phyloP scores from a whole-genome alignment of 2,888 invertebrate species.

The Capitulum mitella region DNA sequence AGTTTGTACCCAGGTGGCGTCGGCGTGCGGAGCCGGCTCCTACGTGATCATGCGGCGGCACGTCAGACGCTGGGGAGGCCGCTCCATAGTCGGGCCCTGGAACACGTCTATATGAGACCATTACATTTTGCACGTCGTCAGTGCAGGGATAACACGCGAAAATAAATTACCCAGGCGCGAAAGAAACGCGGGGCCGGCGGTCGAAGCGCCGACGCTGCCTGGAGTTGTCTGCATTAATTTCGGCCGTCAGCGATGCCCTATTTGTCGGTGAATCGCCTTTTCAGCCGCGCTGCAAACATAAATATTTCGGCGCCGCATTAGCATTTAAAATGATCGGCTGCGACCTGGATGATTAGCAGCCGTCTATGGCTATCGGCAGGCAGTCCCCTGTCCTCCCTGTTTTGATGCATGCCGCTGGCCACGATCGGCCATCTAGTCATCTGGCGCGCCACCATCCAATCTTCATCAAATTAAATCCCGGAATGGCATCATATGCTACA shows the following conservation, averaged over 20 bases:
- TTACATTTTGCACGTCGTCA: conserved; percentile 24
- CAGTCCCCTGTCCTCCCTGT: background rate
- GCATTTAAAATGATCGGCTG: background rate
- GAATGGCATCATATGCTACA: background rate
- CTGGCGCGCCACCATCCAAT: background rate
- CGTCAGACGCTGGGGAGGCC: background rate
- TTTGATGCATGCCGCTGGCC: background rate
- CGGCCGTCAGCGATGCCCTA: background rate
- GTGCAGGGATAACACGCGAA: background rate
- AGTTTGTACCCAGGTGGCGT: conserved; percentile 1
- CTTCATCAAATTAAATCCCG: background rate
- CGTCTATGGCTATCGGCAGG: background rate
- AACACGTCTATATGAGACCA: background rate
- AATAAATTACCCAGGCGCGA: conserved; percentile 1
- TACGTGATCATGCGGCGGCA: background rate
- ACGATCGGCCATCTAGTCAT: background rate
- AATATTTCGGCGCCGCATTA: background rate
- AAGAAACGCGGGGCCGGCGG: background rate
- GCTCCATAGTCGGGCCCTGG: background rate
- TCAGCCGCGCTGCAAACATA: background rate
- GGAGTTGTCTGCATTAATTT: background rate
- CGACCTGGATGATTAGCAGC: background rate
- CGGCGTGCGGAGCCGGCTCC: background rate
- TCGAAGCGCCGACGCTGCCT: background rate
- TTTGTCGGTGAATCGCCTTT: background rate